Conservation (phyloP, 2,113 vertebrate species). For the Chaetura pelagica region DNA sequence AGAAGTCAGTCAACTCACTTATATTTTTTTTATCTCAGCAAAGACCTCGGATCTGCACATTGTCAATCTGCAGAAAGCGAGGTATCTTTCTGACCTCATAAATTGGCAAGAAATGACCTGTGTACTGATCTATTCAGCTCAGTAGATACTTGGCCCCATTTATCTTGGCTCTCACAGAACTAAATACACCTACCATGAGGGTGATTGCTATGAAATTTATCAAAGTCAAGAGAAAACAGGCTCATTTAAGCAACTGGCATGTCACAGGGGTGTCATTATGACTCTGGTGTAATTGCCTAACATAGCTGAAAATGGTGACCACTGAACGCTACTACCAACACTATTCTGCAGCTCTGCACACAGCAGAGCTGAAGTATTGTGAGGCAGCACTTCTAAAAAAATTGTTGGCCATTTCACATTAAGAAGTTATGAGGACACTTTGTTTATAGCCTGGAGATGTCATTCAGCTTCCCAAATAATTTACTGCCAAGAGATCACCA, state of each 20-base stretch:
- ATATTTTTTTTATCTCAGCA: background rate
- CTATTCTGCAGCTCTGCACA: background rate
- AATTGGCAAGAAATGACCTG: background rate
- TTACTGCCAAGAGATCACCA: background rate
- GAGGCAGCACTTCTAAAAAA: background rate
- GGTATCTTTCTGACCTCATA: constrained; percentile 17
- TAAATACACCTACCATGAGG: background rate
- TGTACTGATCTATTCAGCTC: background rate
- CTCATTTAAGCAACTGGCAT: background rate
- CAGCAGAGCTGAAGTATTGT: background rate
- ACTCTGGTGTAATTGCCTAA: background rate
- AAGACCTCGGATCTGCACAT: background rate
- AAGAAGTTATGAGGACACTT: background rate
- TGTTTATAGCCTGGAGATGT: background rate
- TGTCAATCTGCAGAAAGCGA: background rate
- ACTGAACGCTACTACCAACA: accelerated
- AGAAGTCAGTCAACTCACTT: background rate
- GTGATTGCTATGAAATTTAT: background rate
- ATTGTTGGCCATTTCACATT: background rate
- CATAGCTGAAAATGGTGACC: background rate
- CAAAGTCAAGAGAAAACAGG: background rate
- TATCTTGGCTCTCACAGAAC: background rate
- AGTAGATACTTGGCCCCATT: background rate
- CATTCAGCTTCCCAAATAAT: background rate
- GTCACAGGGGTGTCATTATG: background rate